Evolutionary conservation across 2,797 vertebrate species (phyloP).

Genomic region (Odontamblyopus lacepedii): DNA sequence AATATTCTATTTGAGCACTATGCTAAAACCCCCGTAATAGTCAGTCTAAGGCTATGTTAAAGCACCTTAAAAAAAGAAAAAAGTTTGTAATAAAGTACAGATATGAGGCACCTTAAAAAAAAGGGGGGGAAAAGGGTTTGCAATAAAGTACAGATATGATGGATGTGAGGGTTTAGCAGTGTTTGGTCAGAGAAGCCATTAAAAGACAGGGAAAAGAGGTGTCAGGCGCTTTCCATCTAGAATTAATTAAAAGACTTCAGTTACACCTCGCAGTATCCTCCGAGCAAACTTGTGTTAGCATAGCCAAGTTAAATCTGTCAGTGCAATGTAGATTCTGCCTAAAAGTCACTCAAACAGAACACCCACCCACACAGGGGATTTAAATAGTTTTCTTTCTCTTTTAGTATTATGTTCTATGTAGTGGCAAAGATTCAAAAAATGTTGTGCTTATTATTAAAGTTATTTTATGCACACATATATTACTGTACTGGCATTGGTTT

Average conservation of each 20-base stretch:
- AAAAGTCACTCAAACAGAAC: slow-evolving; percentile 43
- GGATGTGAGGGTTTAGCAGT: slow-evolving; percentile 29
- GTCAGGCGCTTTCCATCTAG: slow-evolving; percentile 24
- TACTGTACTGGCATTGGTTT: not conserved
- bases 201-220: slow-evolving; percentile 18
- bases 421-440: slow-evolving; percentile 18
- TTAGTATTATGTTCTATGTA: slow-evolving; percentile 17
- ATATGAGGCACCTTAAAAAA: slow-evolving; percentile 28
- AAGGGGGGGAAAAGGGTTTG: not conserved
- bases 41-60: too few relatives aligned
- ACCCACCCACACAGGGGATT: slow-evolving; percentile 35
- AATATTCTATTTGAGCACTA: too few relatives aligned
- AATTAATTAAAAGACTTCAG: slow-evolving; percentile 39
- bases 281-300: slow-evolving; percentile 29
- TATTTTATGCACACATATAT: too few relatives aligned
- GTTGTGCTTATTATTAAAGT: not conserved
- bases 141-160: slow-evolving; percentile 50
- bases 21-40: too few relatives aligned
- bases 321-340: slow-evolving; percentile 36
- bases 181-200: slow-evolving; percentile 36
- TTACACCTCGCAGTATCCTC: slow-evolving; percentile 43
- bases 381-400: slow-evolving; percentile 43
- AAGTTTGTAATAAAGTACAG: slow-evolving; percentile 40
- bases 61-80: too few relatives aligned
- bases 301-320: slow-evolving; percentile 37